These are phyloP conservation scores for Tetrao urogallus DNA, from an alignment of 2,113 vertebrate species.

Conservation along the genomic window DNA sequence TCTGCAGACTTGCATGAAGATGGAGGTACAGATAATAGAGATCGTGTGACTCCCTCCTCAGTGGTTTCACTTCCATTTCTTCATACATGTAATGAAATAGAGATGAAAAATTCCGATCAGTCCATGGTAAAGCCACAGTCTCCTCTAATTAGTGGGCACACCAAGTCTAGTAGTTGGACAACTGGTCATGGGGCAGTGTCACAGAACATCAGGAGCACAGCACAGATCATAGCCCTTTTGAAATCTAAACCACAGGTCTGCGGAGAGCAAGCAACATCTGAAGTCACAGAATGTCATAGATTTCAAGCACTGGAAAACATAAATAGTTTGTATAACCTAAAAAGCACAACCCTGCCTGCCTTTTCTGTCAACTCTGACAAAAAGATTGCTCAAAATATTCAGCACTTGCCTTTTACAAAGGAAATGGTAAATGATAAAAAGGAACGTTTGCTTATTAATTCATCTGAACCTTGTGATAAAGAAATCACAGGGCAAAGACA, in stretches of 20 bases:
- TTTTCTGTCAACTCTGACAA: not conserved
- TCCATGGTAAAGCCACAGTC: not conserved
- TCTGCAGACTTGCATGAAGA: not conserved
- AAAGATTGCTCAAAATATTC: not conserved
- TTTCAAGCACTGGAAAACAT: not conserved
- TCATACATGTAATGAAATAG: not conserved
- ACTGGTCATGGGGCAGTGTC: not conserved
- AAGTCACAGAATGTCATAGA: not conserved
- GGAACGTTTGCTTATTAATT: constrained; percentile 14
- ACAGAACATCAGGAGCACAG: constrained; percentile 77
- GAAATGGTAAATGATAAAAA: not conserved
- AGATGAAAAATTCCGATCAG: not conserved
- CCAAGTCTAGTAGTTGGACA: not conserved
- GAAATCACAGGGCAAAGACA: not conserved
- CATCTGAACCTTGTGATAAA: not conserved
- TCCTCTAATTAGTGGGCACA: not conserved
- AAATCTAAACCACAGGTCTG: constrained; percentile 12
- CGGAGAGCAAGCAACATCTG: not conserved
- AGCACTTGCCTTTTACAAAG: not conserved
- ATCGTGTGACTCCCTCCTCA: not conserved
- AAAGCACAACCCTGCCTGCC: not conserved
- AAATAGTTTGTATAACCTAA: not conserved
- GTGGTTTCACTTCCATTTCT: not conserved
- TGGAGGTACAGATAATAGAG: not conserved
- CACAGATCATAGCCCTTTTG: constrained; percentile 79